phyloP scores from a whole-genome alignment of 1,140 invertebrate species.

The Procambarus clarkii region DNA sequence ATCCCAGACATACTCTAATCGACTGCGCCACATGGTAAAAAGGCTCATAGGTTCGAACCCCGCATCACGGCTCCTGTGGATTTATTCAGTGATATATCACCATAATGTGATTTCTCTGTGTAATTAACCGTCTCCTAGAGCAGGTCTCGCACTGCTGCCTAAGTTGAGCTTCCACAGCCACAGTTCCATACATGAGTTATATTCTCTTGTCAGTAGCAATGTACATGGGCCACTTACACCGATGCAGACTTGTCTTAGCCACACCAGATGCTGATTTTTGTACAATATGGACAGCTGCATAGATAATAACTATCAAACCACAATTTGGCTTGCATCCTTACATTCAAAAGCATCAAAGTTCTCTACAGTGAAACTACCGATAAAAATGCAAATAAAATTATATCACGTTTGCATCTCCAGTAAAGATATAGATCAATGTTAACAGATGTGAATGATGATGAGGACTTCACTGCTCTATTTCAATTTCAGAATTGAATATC shows the following conservation, averaged over 20 bases:
- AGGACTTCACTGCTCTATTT: constrained; percentile 16
- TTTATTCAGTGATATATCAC: too few species aligned
- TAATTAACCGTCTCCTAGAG: not conserved
- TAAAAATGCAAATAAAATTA: constrained; percentile 49
- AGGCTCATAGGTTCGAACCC: too few species aligned
- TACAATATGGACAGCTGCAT: constrained; percentile 52
- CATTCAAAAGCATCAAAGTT: constrained; percentile 32
- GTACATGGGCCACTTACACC: constrained; percentile 26
- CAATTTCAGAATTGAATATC: not conserved
- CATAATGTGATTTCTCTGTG: too few species aligned
- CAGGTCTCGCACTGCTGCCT: not conserved
- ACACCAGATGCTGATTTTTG: constrained; percentile 40
- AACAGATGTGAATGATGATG: constrained; percentile 27
- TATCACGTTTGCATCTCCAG: constrained; percentile 60
- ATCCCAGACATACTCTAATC: too few species aligned
- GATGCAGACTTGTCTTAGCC: constrained; percentile 18
- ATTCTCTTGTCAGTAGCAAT: constrained; percentile 19
- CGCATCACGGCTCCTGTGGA: not conserved
- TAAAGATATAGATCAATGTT: constrained; percentile 43
- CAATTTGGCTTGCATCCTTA: constrained; percentile 16
- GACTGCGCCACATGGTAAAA: too few species aligned
- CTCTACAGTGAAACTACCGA: constrained; percentile 26
- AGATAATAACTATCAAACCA: constrained; percentile 30
- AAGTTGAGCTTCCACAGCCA: constrained; percentile 6
- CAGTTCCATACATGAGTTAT: constrained; percentile 16